Conservation (phyloP, 1,140 invertebrate species). For the Drosophila funebris region DNA sequence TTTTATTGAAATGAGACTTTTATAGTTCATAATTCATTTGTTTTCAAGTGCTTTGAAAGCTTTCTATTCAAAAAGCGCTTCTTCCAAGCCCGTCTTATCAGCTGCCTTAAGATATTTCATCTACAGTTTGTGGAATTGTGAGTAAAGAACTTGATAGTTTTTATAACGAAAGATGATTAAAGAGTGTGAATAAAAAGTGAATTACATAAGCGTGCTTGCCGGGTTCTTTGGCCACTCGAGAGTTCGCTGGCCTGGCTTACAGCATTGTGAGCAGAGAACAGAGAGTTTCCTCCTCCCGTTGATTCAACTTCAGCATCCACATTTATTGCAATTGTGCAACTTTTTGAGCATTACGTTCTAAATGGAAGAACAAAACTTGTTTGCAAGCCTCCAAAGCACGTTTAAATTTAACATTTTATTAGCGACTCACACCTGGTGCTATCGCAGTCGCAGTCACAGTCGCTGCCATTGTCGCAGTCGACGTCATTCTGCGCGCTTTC, state of each 20-base stretch:
- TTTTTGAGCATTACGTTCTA: conserved; percentile 55
- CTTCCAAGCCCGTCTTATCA: background rate
- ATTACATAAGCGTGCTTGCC: conserved; percentile 23
- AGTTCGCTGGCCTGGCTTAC: conserved; percentile 52
- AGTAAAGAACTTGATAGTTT: background rate
- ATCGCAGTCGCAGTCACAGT: background rate
- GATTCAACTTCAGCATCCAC: conserved; percentile 3
- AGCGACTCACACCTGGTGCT: conserved; percentile 58
- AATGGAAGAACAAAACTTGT: conserved; percentile 63
- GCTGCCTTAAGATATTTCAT: background rate
- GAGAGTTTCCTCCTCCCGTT: background rate
- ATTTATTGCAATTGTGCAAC: conserved; percentile 67
- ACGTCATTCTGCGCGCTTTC: conserved; percentile 60
- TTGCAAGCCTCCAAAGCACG: conserved; percentile 59
- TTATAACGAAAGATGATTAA: conserved; percentile 2
- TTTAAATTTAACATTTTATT: conserved; percentile 67
- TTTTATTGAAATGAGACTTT: too few relatives aligned
- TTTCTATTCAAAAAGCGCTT: background rate
- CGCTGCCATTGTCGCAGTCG: background rate
- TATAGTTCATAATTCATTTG: too few relatives aligned
- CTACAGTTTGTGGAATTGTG: background rate
- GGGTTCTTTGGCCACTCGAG: conserved; percentile 7
- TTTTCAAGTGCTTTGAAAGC: too few relatives aligned
- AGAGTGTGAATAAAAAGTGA: conserved; percentile 9
- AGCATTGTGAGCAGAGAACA: conserved; percentile 2